phyloP scores from a whole-genome alignment of 2,888 invertebrate genomes.

The Drosophila atroscutellata region DNA sequence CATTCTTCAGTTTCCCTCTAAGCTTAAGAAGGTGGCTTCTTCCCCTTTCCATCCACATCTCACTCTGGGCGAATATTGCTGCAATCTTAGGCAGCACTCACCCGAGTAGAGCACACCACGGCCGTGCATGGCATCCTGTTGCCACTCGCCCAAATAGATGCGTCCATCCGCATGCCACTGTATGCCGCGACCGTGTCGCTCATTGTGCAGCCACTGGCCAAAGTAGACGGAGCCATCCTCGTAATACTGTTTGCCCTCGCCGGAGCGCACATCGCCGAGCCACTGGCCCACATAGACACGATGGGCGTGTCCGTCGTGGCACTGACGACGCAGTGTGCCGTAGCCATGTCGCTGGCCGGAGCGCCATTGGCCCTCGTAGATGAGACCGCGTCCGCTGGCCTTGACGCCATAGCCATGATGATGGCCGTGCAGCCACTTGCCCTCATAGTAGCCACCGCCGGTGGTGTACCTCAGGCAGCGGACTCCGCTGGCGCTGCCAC shows the following conservation, averaged over 20 bases:
- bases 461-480: conserved; percentile 59
- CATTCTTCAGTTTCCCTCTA: not conserved
- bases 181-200: conserved; percentile 81
- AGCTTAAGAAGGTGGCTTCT: not conserved
- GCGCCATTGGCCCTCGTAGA: conserved; percentile 83
- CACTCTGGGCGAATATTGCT: not conserved
- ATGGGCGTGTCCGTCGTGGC: conserved; percentile 59
- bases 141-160: conserved; percentile 83
- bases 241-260: conserved; percentile 84
- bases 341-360: conserved; percentile 80
- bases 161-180: conserved; percentile 81
- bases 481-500: conserved; percentile 40
- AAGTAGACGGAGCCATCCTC: conserved; percentile 77
- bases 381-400: conserved; percentile 59
- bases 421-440: conserved; percentile 73
- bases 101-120: conserved; percentile 78
- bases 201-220: conserved; percentile 80
- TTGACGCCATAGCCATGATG: conserved; percentile 80
- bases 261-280: conserved; percentile 75
- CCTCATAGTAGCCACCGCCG: conserved; percentile 74
- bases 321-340: conserved; percentile 76
- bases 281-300: conserved; percentile 83
- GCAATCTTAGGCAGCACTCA: conserved; percentile 32
- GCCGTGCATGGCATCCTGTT: conserved; percentile 79
- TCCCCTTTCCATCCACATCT: not conserved